Percentiles rank a stretch among this genome's conserved stretches.
These are phyloP conservation scores for Myiozetetes cayanensis DNA, from an alignment of 2,113 vertebrate genomes.

Conservation along the genomic window DNA sequence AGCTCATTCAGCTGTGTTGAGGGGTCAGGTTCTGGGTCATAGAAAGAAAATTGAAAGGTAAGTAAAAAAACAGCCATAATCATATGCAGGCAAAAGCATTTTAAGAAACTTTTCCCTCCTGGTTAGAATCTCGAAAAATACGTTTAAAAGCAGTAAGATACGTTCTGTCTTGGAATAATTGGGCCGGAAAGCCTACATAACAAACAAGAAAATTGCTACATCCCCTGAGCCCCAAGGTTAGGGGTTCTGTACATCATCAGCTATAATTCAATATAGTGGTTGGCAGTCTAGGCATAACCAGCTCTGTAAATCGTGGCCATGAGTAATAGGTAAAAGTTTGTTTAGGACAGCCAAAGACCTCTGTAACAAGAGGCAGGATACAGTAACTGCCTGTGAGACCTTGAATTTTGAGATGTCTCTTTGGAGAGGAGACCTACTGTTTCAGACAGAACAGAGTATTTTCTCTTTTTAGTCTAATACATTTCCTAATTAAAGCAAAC, in stretches of 20 bases:
- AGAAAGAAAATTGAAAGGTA: not conserved
- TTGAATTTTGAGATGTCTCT: not conserved
- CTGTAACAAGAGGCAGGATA: not conserved
- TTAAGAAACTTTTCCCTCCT: not conserved
- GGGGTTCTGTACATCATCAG: not conserved
- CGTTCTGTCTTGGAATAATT: not conserved
- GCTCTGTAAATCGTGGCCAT: not conserved
- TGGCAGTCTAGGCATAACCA: not conserved
- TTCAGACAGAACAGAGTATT: not conserved
- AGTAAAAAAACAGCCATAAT: not conserved
- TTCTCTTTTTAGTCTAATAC: not conserved
- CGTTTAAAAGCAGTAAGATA: not conserved
- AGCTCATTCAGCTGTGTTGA: not conserved
- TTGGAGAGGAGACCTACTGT: not conserved
- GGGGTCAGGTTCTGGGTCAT: not conserved
- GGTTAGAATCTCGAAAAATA: not conserved
- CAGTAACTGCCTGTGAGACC: not conserved
- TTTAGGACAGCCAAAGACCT: not conserved
- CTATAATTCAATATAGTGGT: not conserved
- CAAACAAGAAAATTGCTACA: not conserved
- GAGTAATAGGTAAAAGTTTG: not conserved
- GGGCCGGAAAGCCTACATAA: not conserved
- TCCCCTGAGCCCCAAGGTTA: not conserved
- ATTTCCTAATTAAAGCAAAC: not conserved
- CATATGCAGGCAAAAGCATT: not conserved